Base-by-base conservation (phyloP, 2,797 vertebrate species). In the Lutjanus argentimaculatus region DNA sequence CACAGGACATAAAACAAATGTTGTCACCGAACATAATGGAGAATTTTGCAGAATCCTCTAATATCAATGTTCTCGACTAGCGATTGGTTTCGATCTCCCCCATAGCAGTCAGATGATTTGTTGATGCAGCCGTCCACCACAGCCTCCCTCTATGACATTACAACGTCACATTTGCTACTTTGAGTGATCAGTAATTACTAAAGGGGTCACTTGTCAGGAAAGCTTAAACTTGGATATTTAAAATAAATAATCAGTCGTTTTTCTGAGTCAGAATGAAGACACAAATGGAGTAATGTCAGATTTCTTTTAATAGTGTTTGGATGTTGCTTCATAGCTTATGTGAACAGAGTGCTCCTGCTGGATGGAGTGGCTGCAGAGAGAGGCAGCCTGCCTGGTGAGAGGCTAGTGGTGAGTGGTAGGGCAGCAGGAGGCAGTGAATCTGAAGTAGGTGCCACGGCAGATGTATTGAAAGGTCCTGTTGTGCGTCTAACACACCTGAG, bases 401-500 rank as follows among this genome's bases (percentile, higher is more conserved):
- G 70, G 82, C 85, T 73, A 69, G 77, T 86, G 83, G 65, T 69
- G 61, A 90, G 85, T 84, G 89, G 77, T 21, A 66, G 71, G 73
- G 86, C 88, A 90, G 88, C 90, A 86, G 89, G 82, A 90, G 61
- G 62, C 78, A 65, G 65, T 8, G 68, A 66, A 80, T 89, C 68
- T 83, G 84, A 80, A 90, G 75, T 85, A 65, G 84, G 70, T 87
- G 82, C 77, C 43, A 9, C 25, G 21, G 71, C 87, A 87, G 87
- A 91, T 91, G 85, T 68, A 79, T 59, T 53, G 79, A 86, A 86
- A 83, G 79, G 72, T 84, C 72, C 84, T 85, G 86, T 87, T 86
- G 78, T 83, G 86, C 17, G 14, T 88, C 69, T 63, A 48, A 52
- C 77, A 80, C 95, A 95, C 93, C 93, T 95, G 94, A 95, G 93